Evolutionary conservation across 2,888 invertebrate genomes (phyloP), one percentile per base, ranked within the genome.

Genomic region (Sipha maydis): DNA sequence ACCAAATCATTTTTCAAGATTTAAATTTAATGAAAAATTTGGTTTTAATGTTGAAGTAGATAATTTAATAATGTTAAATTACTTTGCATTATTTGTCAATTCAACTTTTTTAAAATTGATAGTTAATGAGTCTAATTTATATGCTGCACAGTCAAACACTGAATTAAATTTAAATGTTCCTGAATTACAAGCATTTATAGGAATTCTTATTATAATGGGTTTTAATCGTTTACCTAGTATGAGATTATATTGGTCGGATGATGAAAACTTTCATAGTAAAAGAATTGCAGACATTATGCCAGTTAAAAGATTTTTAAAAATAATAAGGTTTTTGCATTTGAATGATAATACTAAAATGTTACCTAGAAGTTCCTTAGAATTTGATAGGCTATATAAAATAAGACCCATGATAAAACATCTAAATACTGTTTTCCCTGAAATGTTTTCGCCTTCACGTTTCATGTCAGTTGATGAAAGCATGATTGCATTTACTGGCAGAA

Each of bases 341-440:
- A 89, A 89, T 89, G 82, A 82, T 61, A 89, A 89, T 61, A 80
- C 75, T 0, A 89, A 88, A 88, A 88, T 88, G n/a, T 48, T 48
- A 38, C n/a, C 79, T 38, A 73, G 79, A 82, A 38, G 34, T 56
- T 75, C 75, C 25, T 80, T 80, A 80, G 17, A 80, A 69, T 80
- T 80, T 67, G 80, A 80, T 67, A 11, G 14, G 17, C 14, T 80
- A 17, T 80, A 80, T 67, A 80, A 78, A 78, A 78, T 56, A 31
- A 78, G 78, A 31, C 31, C 54, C 14, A 78, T 54, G 31, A 54
- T 54, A 54, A 77, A 54, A 54, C 54, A 77, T 54, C n/a, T 77
- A 28, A 77, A 77, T 54, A 0, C 54, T 19, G 31, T 48, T 77
- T 77, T 54, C 28, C 77, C 31, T 19, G 54, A 77, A 54, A 77